Percentiles rank a stretch among this genome's conserved stretches.
Evolutionary conservation across 2,113 vertebrate species (phyloP).

Genomic region (Pseudopodoces humilis): DNA sequence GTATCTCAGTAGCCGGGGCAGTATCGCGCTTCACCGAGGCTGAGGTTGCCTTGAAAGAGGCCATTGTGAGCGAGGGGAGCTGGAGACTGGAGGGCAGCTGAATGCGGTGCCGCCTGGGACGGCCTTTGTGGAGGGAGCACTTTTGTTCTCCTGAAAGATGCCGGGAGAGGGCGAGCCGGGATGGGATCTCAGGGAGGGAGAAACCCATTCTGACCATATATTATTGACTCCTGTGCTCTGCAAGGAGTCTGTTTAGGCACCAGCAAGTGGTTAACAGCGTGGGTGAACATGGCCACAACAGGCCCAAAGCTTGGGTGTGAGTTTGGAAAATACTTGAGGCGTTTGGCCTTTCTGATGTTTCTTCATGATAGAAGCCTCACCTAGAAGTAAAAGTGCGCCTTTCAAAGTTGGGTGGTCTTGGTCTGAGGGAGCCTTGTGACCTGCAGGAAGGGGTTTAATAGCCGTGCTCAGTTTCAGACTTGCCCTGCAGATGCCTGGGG

Average conservation of each 20-base stretch:
- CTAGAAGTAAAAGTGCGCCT: neutral
- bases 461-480: neutral
- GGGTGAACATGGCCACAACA: neutral
- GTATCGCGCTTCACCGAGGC: neutral
- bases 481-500: no score
- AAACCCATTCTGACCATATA: neutral
- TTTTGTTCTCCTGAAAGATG: conserved; percentile 49
- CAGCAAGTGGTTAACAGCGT: neutral
- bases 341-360: neutral
- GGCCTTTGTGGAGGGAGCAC: conserved; percentile 31
- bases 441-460: neutral
- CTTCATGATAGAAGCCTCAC: neutral
- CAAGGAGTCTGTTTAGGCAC: neutral
- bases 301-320: neutral
- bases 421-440: neutral
- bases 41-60: conserved; percentile 33
- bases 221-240: neutral
- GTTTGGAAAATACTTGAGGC: neutral
- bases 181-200: neutral
- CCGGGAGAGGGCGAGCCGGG: neutral
- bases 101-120: neutral
- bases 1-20: neutral
- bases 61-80: conserved; percentile 36
- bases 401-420: neutral
- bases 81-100: neutral